Evolutionary conservation across 2,888 invertebrate species (phyloP), one percentile per base, ranked within the genome.

Genomic region (Andrena bicolor): DNA sequence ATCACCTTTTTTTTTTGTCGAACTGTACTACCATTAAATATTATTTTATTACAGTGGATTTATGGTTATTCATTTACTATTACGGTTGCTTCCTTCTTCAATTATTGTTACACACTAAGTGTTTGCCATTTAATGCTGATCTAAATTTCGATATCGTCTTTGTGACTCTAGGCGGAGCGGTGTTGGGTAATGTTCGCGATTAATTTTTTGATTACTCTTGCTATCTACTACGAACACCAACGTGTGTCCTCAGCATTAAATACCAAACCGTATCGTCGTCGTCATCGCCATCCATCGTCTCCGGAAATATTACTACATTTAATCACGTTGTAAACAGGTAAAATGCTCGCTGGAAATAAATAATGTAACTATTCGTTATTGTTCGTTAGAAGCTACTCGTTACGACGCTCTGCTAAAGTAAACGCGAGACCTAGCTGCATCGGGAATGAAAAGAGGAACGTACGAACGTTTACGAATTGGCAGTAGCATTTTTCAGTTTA

Each of bases 21-120:
- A 88, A 90, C 88, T 86, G 90, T 88, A 88, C 90, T 92, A 91
- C 89, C 23, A 88, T 90, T 89, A 89, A 89, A 88, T 82, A 86
- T 76, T 86, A 82, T 82, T 83, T 81, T 79, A 64, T 85, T 90
- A 91, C 86, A 89, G 83, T 86, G 78, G 83, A 82, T 83, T 83
- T 83, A 85, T 63, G 86, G 64, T 78, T 88, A 84, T 84, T 76
- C 83, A 85, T 72, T 87, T 60, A 68, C 72, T 76, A 76, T 76
- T 86, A 85, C 69, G 63, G 49, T 71, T 77, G 71, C 75, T 66
- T 75, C 65, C 73, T 65, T 75, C 56, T 65, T 78, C 78, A 86
- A 73, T 74, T 78, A 79, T 82, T 66, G 76, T 83, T 73, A 74
- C 77, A 77, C 61, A 49, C 65, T 69, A 68, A 61, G 75, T 76